Conservation (phyloP, 2,888 invertebrate genomes). For the Eustalomyia histrio region DNA sequence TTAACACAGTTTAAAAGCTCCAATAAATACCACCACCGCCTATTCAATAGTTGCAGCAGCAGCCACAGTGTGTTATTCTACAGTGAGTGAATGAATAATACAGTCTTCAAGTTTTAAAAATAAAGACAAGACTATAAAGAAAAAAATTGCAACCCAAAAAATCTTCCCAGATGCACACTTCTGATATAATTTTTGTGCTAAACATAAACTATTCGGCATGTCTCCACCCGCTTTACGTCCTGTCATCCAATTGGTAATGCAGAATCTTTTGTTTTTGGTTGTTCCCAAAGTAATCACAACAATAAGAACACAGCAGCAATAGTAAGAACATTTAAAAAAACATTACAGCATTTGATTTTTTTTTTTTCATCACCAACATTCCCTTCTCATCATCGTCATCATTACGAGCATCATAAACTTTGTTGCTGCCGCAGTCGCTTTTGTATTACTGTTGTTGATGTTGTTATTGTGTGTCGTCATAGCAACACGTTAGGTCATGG, state of each 20-base stretch:
- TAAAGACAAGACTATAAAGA: slow-evolving; percentile 42
- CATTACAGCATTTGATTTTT: slow-evolving; percentile 56
- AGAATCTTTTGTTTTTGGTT: slow-evolving; percentile 29
- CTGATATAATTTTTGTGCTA: slow-evolving; percentile 65
- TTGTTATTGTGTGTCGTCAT: slow-evolving; percentile 58
- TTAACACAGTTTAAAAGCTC: slow-evolving; percentile 61
- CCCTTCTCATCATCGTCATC: slow-evolving; percentile 19
- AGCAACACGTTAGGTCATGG: slow-evolving; percentile 65
- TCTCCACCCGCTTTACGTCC: slow-evolving; percentile 11
- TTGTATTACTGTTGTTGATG: slow-evolving; percentile 58
- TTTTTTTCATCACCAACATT: slow-evolving; percentile 43
- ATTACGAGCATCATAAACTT: slow-evolving; percentile 55
- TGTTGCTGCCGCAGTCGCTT: slow-evolving; percentile 48
- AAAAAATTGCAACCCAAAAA: slow-evolving; percentile 38
- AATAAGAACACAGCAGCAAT: slow-evolving; percentile 8
- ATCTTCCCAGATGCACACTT: slow-evolving; percentile 68
- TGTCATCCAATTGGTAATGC: background rate
- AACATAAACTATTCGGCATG: slow-evolving; percentile 59
- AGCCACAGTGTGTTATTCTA: background rate
- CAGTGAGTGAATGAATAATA: slow-evolving; percentile 55
- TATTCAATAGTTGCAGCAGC: slow-evolving; percentile 25
- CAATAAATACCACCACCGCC: slow-evolving; percentile 62
- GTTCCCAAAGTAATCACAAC: slow-evolving; percentile 60
- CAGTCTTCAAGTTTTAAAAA: slow-evolving; percentile 58
- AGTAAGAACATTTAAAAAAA: slow-evolving; percentile 23